Conservation (phyloP, 2,888 invertebrate species). For the Phoronis australis region DNA sequence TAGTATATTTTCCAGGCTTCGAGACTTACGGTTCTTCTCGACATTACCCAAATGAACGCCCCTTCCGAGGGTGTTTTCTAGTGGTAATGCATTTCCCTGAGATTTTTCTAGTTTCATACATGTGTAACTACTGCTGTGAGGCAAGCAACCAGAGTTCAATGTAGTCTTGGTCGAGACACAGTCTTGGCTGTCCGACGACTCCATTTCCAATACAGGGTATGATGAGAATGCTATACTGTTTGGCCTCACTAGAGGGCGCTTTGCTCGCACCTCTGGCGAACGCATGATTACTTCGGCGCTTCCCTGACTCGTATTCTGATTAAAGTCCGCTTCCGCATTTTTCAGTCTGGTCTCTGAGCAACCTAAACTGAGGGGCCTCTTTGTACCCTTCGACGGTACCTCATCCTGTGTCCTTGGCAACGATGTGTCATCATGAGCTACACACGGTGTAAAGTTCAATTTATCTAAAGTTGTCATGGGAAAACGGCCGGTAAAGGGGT, state of each 20-base stretch:
- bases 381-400: neutral
- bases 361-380: neutral
- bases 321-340: neutral
- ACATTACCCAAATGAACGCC: neutral
- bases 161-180: neutral
- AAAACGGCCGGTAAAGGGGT: slow-evolving; percentile 20
- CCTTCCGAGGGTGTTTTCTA: neutral
- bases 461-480: slow-evolving; percentile 49
- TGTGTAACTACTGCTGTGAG: neutral
- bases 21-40: slow-evolving; percentile 35
- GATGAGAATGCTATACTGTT: slow-evolving; percentile 50
- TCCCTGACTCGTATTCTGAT: slow-evolving; percentile 1
- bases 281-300: slow-evolving; percentile 29
- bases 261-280: slow-evolving; percentile 37
- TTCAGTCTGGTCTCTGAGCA: neutral
- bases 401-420: neutral
- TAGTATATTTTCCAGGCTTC: slow-evolving; percentile 49
- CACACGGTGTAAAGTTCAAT: slow-evolving; percentile 49
- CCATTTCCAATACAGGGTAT: slow-evolving; percentile 43
- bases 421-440: slow-evolving; percentile 24
- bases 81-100: neutral
- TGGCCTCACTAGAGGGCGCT: slow-evolving; percentile 38
- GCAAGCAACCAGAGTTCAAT: neutral
- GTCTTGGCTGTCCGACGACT: slow-evolving; percentile 9
- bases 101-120: neutral